Percentiles rank a stretch among this genome's conserved stretches.
phyloP scores from a whole-genome alignment of 2,888 invertebrate species.

The Caradrina kadenii region DNA sequence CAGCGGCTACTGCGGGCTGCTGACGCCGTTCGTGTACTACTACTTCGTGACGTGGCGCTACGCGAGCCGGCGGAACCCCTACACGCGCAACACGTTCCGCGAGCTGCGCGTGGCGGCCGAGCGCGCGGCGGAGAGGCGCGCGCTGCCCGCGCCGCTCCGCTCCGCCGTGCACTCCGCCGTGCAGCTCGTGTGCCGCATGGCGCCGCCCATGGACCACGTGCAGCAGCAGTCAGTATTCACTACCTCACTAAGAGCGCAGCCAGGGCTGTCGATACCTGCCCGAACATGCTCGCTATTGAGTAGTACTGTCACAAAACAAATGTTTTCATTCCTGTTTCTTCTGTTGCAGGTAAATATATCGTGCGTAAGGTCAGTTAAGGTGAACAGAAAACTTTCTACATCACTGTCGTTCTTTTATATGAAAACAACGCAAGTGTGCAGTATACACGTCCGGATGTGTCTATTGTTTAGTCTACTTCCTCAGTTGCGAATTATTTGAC shows the following conservation, averaged over 20 bases:
- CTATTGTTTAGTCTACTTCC: constrained; percentile 33
- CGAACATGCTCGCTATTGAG: too few species aligned
- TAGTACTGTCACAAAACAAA: too few species aligned
- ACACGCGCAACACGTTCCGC: constrained; percentile 97
- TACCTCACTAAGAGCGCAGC: too few species aligned
- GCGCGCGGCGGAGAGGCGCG: constrained; percentile 92
- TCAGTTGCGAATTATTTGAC: constrained; percentile 44
- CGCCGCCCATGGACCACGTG: constrained; percentile 91
- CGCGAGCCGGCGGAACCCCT: constrained; percentile 98
- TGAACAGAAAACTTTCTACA: constrained; percentile 61
- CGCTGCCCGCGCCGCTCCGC: constrained; percentile 92
- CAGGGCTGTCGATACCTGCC: too few species aligned
- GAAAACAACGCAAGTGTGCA: constrained; percentile 55
- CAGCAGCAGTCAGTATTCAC: constrained; percentile 72
- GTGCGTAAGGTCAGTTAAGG: constrained; percentile 45
- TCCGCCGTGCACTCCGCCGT: constrained; percentile 91
- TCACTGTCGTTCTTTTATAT: constrained; percentile 64
- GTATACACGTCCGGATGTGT: constrained; percentile 53
- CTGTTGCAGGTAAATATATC: constrained; percentile 59
- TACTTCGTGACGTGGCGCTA: constrained; percentile 98
- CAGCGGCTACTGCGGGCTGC: constrained; percentile 97
- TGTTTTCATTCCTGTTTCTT: not conserved
- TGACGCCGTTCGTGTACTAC: constrained; percentile 99
- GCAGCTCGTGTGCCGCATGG: constrained; percentile 93
- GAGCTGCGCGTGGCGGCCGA: constrained; percentile 95